Conservation (phyloP, 92 coral and sea anemone genomes). For the Nematostella vectensis region DNA sequence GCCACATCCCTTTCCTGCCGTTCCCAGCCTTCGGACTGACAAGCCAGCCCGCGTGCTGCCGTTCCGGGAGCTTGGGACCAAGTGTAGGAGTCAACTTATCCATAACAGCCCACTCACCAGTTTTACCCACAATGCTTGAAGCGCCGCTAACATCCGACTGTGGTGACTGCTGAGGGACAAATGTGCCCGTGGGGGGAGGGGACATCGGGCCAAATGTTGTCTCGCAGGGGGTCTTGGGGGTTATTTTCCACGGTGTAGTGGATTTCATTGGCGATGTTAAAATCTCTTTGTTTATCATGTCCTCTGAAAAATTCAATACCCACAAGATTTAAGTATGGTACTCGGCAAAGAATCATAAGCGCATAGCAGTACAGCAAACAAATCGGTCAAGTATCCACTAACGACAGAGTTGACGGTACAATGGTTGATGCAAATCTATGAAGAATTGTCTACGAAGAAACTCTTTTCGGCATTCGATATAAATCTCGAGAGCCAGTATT, state of each 20-base stretch:
- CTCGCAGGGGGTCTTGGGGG: constrained; percentile 46
- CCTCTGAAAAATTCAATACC: constrained; percentile 11
- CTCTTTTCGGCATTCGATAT: too few species aligned
- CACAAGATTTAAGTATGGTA: too few species aligned
- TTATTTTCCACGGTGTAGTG: constrained; percentile 90
- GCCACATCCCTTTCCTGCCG: constrained; percentile 14
- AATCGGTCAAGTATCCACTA: too few species aligned
- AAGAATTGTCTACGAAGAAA: too few species aligned
- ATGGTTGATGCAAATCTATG: too few species aligned
- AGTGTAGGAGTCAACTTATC: constrained; percentile 52
- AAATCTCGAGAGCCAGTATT: too few species aligned
- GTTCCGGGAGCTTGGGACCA: constrained; percentile 88
- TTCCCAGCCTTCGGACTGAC: constrained; percentile 36
- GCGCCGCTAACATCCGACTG: constrained; percentile 70
- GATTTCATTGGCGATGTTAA: constrained; percentile 41
- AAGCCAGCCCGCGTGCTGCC: constrained; percentile 98
- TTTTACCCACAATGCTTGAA: constrained; percentile 76
- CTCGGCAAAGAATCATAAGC: too few species aligned
- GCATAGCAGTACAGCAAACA: too few species aligned
- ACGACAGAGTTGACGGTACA: too few species aligned
- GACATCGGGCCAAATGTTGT: constrained; percentile 71
- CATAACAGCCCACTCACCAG: constrained; percentile 88
- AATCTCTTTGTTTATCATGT: neutral
- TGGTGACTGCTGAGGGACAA: constrained; percentile 74
- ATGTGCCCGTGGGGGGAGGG: constrained; percentile 61